phyloP scores from a whole-genome alignment of 1,140 invertebrate genomes.

The Ooceraea biroi region DNA sequence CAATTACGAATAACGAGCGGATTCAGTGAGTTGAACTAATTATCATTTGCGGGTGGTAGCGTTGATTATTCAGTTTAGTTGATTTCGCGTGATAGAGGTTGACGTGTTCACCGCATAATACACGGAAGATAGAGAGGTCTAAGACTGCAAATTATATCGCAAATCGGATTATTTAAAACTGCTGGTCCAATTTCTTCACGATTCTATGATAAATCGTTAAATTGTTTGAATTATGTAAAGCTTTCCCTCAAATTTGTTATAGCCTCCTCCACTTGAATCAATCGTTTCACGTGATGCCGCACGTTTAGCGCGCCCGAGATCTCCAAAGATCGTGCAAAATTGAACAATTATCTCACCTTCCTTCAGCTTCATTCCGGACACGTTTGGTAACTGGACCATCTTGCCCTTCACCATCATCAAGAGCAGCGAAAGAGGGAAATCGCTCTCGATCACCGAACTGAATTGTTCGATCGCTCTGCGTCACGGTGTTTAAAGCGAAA shows the following conservation, averaged over 20 bases:
- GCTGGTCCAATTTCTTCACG: no score
- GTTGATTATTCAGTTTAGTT: constrained; percentile 15
- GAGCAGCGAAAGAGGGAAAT: neutral
- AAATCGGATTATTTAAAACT: no score
- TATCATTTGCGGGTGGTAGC: neutral
- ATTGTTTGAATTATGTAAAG: neutral
- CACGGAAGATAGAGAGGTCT: neutral
- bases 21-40: constrained; percentile 33
- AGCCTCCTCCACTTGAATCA: neutral
- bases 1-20: neutral
- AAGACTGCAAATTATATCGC: neutral
- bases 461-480: neutral
- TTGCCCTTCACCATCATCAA: constrained; percentile 38
- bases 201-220: no score
- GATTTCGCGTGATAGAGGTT: constrained; percentile 3
- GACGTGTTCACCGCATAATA: neutral
- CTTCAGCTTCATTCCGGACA: constrained; percentile 65
- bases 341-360: constrained; percentile 62
- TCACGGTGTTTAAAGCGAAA: neutral
- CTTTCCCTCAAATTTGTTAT: neutral
- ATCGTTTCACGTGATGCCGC: neutral
- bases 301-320: neutral
- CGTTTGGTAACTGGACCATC: constrained; percentile 45
- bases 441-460: neutral
- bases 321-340: neutral